Evolutionary conservation across 2,113 vertebrate genomes (phyloP), one percentile per base, ranked within the genome.

Genomic region (Lasiurus cinereus): DNA sequence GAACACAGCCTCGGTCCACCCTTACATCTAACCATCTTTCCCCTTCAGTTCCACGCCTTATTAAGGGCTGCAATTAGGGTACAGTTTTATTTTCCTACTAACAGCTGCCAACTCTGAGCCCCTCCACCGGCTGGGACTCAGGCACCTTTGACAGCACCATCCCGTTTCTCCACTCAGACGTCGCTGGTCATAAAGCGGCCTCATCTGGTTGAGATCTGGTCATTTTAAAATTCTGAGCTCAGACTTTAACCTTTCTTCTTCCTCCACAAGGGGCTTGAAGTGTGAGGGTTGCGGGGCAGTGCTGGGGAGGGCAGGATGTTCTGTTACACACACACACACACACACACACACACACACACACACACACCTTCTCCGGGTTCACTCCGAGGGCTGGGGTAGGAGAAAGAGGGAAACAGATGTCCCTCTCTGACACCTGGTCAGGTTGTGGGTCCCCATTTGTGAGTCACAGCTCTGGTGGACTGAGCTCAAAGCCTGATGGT

Each of bases 221-320:
- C 33, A 24, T 67, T 59, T 88, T 46, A 77, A 73, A 84, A 67
- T n/a, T 64, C 18, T 19, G 78, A 36, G 62, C 52, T 93, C 43
- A 48, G 83, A 72, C 93, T 88, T 39, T 33, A 89, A 52, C 59
- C 59, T 83, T 78, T 36, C 13, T 14, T 88, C 70, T 94, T 88
- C 70, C 5, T 54, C 74, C 33, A 66, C 39, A 15, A 48, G 67
- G 76, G 50, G 21, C 18, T 59, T 1, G 9, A 56, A 31, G 52
- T 56, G 48, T 92, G 50, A 11, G 18, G 13, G 9, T 21, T 22
- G 29, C 0, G 13, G 19, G n/a, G 21, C n/a, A 52, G 43, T 19
- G 19, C 66, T 29, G 22, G 27, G 18, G 43, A n/a, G 8, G 66
- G n/a, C 43, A 64, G 27, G 2, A 66, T 69, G 48, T 22, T 83